phyloP scores from a whole-genome alignment of 2,797 vertebrate genomes.

The Prionace glauca region DNA sequence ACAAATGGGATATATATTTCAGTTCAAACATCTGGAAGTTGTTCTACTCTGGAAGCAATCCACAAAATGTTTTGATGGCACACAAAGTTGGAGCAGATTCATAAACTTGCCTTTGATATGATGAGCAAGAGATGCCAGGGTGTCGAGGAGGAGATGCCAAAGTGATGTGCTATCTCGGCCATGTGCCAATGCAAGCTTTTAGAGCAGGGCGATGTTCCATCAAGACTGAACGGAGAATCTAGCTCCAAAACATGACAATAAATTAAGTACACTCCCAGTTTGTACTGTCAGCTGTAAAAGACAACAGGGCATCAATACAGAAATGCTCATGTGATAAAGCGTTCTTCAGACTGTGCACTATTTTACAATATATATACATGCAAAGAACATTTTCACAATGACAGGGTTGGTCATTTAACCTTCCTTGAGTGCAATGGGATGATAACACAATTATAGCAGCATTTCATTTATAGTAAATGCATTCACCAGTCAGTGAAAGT shows the following conservation, averaged over 20 bases:
- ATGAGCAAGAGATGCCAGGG: background rate
- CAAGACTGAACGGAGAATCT: background rate
- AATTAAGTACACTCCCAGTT: background rate
- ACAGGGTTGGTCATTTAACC: background rate
- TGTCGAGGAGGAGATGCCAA: background rate
- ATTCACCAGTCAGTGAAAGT: background rate
- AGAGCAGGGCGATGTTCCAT: background rate
- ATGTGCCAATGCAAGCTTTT: background rate
- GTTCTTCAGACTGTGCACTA: background rate
- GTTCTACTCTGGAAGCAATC: background rate
- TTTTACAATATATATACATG: background rate
- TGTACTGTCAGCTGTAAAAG: background rate
- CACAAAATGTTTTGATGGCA: constrained; percentile 22
- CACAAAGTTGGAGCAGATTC: background rate
- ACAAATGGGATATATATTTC: background rate
- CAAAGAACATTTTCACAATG: background rate
- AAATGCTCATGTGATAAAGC: background rate
- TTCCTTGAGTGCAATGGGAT: background rate
- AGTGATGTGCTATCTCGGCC: constrained; percentile 24
- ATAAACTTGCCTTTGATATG: background rate
- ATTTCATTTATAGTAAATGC: background rate
- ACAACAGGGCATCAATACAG: background rate
- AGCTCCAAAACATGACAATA: background rate
- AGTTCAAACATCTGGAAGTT: constrained; percentile 20
- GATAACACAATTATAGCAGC: background rate